A percentile compares a stretch with the other conserved stretches of the same genome.
Evolutionary conservation across 2,113 vertebrate genomes (phyloP).

Genomic region (Andinoacara biseriatus): DNA sequence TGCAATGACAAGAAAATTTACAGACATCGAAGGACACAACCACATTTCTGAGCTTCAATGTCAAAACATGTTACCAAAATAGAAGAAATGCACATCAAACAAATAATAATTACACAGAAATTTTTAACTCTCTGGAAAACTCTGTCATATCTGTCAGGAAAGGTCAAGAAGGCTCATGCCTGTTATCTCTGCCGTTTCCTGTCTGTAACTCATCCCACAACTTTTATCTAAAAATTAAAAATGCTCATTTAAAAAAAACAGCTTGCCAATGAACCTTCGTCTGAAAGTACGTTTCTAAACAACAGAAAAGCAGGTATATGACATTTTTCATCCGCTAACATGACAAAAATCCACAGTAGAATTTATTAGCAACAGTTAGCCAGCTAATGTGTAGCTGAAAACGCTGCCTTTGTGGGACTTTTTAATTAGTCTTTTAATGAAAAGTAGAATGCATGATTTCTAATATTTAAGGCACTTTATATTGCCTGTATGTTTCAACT

Average conservation of each 20-base stretch:
- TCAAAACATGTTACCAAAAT: neutral
- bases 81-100: neutral
- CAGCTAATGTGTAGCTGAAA: neutral
- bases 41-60: neutral
- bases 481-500: neutral
- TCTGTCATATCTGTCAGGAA: neutral
- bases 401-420: neutral
- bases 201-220: too few relatives aligned
- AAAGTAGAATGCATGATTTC: neutral
- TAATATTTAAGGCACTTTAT: neutral
- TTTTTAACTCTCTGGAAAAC: neutral
- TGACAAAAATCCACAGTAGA: neutral
- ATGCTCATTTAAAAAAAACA: neutral
- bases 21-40: neutral
- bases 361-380: neutral
- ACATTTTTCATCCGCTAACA: neutral
- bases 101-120: neutral
- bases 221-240: neutral
- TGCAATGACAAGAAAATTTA: neutral
- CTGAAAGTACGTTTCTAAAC: neutral
- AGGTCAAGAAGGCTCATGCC: neutral
- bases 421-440: neutral
- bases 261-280: neutral
- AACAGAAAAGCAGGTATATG: fast-evolving
- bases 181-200: neutral